phyloP scores from a whole-genome alignment of 2,888 invertebrate genomes.

The Meta bourneti region DNA sequence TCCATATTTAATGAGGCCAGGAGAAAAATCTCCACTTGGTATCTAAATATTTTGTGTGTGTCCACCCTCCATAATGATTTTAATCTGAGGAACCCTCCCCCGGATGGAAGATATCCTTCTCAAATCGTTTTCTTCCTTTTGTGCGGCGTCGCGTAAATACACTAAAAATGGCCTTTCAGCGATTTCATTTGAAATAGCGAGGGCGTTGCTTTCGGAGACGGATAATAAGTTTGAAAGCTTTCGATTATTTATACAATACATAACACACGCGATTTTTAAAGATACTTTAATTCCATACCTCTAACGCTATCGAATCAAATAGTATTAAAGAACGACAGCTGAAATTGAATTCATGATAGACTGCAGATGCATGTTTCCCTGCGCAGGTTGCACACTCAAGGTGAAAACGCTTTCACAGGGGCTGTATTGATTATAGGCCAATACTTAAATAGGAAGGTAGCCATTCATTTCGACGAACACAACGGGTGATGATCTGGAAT shows the following conservation, averaged over 20 bases:
- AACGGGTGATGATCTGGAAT: no score
- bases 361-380: no score
- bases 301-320: no score
- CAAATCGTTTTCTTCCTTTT: not conserved
- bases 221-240: constrained; percentile 30
- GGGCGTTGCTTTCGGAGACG: not conserved
- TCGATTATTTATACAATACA: not conserved
- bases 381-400: no score
- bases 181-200: constrained; percentile 14
- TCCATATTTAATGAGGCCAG: constrained; percentile 70
- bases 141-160: constrained; percentile 60
- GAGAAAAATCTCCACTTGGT: constrained; percentile 58
- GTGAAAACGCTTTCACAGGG: no score
- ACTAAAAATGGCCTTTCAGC: constrained; percentile 47
- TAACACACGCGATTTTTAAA: not conserved
- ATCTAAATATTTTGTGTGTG: constrained; percentile 74
- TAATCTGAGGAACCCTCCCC: constrained; percentile 42
- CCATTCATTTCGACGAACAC: no score
- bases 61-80: constrained; percentile 75
- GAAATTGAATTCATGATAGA: no score
- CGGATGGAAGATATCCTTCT: no score
- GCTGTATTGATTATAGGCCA: no score
- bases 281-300: not conserved
- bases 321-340: no score
- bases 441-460: no score